These are phyloP conservation scores for Armadillidium nasatum DNA, from an alignment of 1,140 invertebrate genomes.

Conservation along the genomic window DNA sequence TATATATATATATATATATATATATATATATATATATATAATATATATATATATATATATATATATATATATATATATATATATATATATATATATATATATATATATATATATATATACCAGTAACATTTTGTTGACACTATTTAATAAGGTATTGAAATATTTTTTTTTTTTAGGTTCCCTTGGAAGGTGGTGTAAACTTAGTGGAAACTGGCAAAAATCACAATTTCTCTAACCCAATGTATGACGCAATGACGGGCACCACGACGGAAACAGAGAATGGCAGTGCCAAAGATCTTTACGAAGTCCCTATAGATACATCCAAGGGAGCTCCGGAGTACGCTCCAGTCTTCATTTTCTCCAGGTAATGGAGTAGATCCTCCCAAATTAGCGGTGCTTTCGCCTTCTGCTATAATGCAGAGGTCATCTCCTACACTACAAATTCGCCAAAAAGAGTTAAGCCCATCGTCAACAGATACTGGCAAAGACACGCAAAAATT, in stretches of 20 bases:
- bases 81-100: no score
- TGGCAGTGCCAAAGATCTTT: slow-evolving; percentile 46
- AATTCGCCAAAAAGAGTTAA: slow-evolving; percentile 68
- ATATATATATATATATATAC: no score
- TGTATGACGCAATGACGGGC: slow-evolving; percentile 73
- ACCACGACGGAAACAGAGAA: slow-evolving; percentile 35
- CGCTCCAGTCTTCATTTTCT: slow-evolving; percentile 54
- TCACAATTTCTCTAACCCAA: slow-evolving; percentile 89
- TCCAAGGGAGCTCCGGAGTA: slow-evolving; percentile 56
- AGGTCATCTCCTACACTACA: slow-evolving; percentile 67
- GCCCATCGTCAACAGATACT: slow-evolving; percentile 74
- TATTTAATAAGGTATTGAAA: no score
- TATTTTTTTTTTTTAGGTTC: slow-evolving; percentile 50
- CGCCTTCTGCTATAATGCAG: slow-evolving; percentile 72
- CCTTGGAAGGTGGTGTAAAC: slow-evolving; percentile 70
- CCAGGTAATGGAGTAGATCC: slow-evolving; percentile 55
- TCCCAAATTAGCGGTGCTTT: slow-evolving; percentile 58
- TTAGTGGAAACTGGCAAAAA: slow-evolving; percentile 63
- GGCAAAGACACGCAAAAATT: slow-evolving; percentile 86
- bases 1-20: no score
- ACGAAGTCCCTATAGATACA: slow-evolving; percentile 68
- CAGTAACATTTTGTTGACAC: no score
- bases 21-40: no score
- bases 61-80: no score
- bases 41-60: no score